A percentile compares a stretch with the other conserved stretches of the same genome.
Evolutionary conservation across 2,797 vertebrate genomes (phyloP).

Genomic region (Erpetoichthys calabaricus): DNA sequence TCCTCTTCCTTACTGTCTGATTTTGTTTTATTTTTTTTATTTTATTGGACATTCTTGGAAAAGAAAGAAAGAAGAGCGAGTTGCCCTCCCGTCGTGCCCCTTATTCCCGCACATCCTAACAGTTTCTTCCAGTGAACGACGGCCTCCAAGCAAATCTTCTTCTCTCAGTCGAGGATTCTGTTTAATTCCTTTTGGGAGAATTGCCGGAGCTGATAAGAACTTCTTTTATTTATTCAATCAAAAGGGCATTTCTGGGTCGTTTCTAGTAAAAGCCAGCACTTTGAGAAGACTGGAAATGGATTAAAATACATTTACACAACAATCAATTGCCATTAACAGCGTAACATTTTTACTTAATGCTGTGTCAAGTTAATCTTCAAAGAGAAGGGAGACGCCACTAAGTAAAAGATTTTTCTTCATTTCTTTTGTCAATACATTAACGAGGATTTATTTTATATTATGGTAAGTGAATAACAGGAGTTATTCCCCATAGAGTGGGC

Average conservation of each 20-base stretch:
- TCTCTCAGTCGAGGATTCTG: constrained; percentile 10
- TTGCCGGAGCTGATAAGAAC: constrained; percentile 3
- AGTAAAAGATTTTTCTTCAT: not conserved
- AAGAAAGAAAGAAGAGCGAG: no score
- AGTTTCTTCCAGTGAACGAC: not conserved
- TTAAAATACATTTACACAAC: constrained; percentile 18
- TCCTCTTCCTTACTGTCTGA: no score
- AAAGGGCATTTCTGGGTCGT: constrained; percentile 20
- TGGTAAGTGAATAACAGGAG: no score
- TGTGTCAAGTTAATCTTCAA: constrained; percentile 6
- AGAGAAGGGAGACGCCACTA: not conserved
- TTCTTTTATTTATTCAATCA: constrained; percentile 24
- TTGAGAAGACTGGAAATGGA: constrained; percentile 23
- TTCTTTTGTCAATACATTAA: no score
- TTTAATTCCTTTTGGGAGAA: constrained; percentile 23
- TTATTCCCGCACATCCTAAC: not conserved
- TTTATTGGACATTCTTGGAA: no score
- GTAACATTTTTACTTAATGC: constrained; percentile 16
- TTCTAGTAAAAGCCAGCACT: constrained; percentile 27
- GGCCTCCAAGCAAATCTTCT: not conserved
- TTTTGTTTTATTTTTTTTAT: no score
- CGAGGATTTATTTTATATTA: no score
- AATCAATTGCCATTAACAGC: constrained; percentile 30
- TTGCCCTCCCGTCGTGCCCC: not conserved
- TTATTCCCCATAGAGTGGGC: no score